A percentile compares a stretch with the other conserved stretches of the same genome.
Evolutionary conservation across 1,140 invertebrate genomes (phyloP).

Genomic region (Trichomalopsis sarcophagae): DNA sequence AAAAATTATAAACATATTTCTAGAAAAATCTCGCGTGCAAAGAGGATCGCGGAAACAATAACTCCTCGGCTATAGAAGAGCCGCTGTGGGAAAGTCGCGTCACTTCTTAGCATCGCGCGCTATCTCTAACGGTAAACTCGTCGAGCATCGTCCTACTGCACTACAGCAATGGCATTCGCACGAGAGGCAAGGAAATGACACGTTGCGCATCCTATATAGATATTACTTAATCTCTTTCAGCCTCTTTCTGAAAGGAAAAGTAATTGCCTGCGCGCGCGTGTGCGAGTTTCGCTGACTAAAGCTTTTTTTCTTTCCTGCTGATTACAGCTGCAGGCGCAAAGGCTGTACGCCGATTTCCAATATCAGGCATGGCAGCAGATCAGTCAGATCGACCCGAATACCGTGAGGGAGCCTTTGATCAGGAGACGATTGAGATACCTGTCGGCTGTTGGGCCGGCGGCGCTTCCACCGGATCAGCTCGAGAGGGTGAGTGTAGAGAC

Average conservation of each 20-base stretch:
- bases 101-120: neutral
- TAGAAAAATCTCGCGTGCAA: slow-evolving; percentile 18
- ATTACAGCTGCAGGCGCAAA: slow-evolving; percentile 83
- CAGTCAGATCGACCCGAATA: slow-evolving; percentile 78
- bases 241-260: neutral
- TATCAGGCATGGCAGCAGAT: slow-evolving; percentile 84
- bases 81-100: slow-evolving; percentile 22
- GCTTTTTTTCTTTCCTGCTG: slow-evolving; percentile 28
- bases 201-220: slow-evolving; percentile 23
- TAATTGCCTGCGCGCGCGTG: neutral
- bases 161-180: neutral
- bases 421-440: slow-evolving; percentile 86
- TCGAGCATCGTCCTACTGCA: neutral
- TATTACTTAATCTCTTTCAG: slow-evolving; percentile 33
- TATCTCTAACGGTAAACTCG: slow-evolving; percentile 26
- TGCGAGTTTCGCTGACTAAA: neutral
- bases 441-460: slow-evolving; percentile 88
- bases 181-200: slow-evolving; percentile 15
- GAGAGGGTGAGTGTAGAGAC: slow-evolving; percentile 81
- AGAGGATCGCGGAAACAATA: slow-evolving; percentile 35
- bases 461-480: slow-evolving; percentile 87
- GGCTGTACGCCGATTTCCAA: slow-evolving; percentile 87
- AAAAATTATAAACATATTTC: neutral
- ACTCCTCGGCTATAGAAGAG: neutral
- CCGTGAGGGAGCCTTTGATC: slow-evolving; percentile 81